phyloP scores from a whole-genome alignment of 64 coral and sea anemone species.

The Montipora efflorescens region DNA sequence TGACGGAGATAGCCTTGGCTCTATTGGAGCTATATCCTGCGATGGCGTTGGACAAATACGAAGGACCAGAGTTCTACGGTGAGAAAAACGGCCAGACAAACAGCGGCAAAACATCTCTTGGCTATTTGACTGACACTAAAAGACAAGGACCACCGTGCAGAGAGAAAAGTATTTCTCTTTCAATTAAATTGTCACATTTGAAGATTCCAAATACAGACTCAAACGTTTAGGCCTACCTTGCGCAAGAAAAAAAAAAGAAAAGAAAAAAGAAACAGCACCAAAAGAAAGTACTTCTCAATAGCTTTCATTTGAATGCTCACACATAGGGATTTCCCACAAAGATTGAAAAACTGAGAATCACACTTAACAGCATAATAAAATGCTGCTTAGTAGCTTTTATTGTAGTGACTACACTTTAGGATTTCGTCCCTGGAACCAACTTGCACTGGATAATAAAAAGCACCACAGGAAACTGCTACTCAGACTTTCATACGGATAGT shows the following conservation, averaged over 20 bases:
- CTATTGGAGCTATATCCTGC: conserved; percentile 76
- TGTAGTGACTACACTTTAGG: neutral
- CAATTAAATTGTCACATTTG: too few species aligned
- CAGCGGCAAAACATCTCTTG: neutral
- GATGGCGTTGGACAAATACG: conserved; percentile 86
- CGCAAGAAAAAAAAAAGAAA: too few species aligned
- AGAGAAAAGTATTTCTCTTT: too few species aligned
- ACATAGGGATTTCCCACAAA: too few species aligned
- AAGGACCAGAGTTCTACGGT: conserved; percentile 78
- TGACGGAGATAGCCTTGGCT: conserved; percentile 71
- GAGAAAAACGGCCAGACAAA: neutral
- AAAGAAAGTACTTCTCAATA: too few species aligned
- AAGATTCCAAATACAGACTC: too few species aligned
- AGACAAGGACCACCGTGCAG: too few species aligned
- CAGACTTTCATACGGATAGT: neutral
- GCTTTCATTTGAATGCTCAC: too few species aligned
- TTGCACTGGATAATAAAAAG: neutral
- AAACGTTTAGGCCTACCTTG: too few species aligned
- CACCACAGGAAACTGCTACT: neutral
- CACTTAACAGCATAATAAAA: neutral
- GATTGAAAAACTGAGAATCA: neutral
- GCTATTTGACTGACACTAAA: too few species aligned
- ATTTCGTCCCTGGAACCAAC: neutral
- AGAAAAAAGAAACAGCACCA: too few species aligned
- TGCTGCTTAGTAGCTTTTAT: neutral